phyloP scores from a whole-genome alignment of 1,140 invertebrate genomes.

The Diachasmimorpha longicaudata region DNA sequence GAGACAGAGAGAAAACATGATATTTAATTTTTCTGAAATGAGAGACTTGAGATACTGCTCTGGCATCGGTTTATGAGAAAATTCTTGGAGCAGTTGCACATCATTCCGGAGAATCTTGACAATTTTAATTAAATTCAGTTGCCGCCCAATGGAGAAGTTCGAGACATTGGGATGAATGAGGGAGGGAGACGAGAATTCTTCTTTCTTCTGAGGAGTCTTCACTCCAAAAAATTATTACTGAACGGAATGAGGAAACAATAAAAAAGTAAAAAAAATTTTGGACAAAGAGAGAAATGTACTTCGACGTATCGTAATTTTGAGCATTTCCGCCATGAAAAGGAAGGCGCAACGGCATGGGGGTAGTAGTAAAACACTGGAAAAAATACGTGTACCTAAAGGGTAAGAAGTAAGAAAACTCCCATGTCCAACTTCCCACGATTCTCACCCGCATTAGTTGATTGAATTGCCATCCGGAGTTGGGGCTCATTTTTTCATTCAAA shows the following conservation, averaged over 20 bases:
- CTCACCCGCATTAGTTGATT: constrained; percentile 34
- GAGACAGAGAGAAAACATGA: neutral
- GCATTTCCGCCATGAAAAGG: neutral
- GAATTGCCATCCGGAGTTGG: constrained; percentile 23
- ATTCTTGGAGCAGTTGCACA: constrained; percentile 41
- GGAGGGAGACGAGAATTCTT: neutral
- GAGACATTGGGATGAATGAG: neutral
- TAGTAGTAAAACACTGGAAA: constrained; percentile 6
- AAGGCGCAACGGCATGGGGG: neutral
- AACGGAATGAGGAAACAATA: too few species aligned
- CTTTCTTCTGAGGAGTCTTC: neutral
- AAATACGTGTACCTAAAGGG: constrained; percentile 25
- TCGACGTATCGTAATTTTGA: neutral
- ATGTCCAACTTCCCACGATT: constrained; percentile 30
- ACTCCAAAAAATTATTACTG: constrained; percentile 15
- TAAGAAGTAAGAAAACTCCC: constrained; percentile 7
- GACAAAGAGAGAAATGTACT: too few species aligned
- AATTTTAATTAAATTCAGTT: constrained; percentile 56
- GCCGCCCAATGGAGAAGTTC: neutral
- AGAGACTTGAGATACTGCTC: neutral
- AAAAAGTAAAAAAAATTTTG: too few species aligned
- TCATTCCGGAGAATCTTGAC: constrained; percentile 44
- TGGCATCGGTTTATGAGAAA: constrained; percentile 45
- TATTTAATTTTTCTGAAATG: neutral
- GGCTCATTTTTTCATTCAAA: constrained; percentile 16